These are phyloP conservation scores for Montipora capricornis DNA, from an alignment of 64 coral and sea anemone genomes.

Conservation along the genomic window DNA sequence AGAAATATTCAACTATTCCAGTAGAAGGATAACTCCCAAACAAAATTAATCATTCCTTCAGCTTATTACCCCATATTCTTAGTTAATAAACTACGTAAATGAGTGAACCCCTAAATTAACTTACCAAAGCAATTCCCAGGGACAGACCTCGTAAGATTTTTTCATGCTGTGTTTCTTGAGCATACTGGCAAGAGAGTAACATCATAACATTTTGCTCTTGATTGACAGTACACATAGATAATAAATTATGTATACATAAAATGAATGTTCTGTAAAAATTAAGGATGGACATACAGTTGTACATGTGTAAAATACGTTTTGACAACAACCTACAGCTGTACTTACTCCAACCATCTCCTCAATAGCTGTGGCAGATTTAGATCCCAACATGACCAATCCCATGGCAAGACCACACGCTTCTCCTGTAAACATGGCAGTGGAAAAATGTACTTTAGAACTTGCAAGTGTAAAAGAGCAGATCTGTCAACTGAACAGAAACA, in stretches of 20 bases:
- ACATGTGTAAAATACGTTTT: no score
- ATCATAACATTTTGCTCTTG: neutral
- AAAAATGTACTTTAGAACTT: no score
- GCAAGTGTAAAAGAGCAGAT: neutral
- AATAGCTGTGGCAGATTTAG: conserved; percentile 86
- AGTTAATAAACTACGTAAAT: neutral
- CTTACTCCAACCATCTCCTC: conserved; percentile 99
- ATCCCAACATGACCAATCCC: conserved; percentile 98
- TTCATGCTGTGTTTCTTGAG: conserved; percentile 99
- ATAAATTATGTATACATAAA: no score
- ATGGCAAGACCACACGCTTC: conserved; percentile 97
- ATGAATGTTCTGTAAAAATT: neutral
- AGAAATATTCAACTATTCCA: no score
- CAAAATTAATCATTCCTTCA: no score
- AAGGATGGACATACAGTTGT: no score
- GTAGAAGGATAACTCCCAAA: no score
- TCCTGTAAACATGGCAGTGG: conserved; percentile 38
- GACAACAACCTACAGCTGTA: neutral
- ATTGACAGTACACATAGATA: neutral
- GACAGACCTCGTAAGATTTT: conserved; percentile 96
- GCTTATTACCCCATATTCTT: no score
- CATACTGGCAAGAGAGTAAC: conserved; percentile 65
- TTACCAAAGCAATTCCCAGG: conserved; percentile 92
- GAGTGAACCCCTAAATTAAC: neutral
- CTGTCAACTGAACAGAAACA: neutral